Base-by-base conservation (phyloP, 2,888 invertebrate species). In the Spodoptera littoralis region DNA sequence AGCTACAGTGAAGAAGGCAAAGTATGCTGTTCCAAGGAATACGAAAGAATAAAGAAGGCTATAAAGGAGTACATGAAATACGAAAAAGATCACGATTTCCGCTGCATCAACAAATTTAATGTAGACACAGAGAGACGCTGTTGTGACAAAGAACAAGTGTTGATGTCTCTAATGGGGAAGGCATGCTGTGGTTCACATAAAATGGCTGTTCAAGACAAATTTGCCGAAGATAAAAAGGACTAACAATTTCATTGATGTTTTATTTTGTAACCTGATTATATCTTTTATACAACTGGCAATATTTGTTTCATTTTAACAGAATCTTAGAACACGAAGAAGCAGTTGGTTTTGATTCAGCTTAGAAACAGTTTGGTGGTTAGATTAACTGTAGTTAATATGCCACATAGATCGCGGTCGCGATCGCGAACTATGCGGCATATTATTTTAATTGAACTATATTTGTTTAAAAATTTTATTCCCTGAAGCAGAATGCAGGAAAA, bases 11-110 rank as follows among this genome's bases (percentile, higher is more conserved):
- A 92, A 24, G 91, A 91, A 3, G 94, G 94, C 6, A 94, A 94
- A 86, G 88, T 94, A 8, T 94, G 94, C 71, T 94, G 94, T 76
- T 93, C 94, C 1, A 93, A 91, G 73, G 94, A 94, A 76, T 94
- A 87, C 56, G 90, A 94, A 62, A 87, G 93, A 82, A 92, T 94
- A 57, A 94, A 91, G 84, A 92, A 90, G 67, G 93, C 92, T 1
- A 80, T 94, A 9, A 89, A 88, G 62, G 91, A 92, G 43, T 94
- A 93, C 53, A 90, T 90, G 88, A 90, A 85, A 61, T 68, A 89
- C 57, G 90, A 92, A 48, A 93, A 93, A 76, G 89, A 88, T 3
- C 71, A 89, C 55, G 94, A 94, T 69, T 89, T 80, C 61, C 88
- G 93, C 72, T 94, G 94, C 64, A 63, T 93, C 2, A 94, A 93